phyloP scores from a whole-genome alignment of 2,888 invertebrate species.

The Cactoblastis cactorum region DNA sequence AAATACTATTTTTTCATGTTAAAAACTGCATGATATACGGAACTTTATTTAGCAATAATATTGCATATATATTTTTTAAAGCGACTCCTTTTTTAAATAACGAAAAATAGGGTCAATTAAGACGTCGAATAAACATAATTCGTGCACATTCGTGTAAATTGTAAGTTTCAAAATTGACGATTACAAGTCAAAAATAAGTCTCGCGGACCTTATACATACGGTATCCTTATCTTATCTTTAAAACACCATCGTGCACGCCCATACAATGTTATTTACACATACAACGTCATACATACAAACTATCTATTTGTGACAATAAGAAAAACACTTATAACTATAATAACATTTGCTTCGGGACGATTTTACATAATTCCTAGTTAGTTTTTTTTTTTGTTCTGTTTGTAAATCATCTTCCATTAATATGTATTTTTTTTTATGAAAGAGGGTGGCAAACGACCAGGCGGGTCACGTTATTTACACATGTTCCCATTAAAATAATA shows the following conservation, averaged over 20 bases:
- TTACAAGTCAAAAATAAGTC: constrained; percentile 4
- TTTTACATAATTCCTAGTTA: constrained; percentile 19
- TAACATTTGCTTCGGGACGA: constrained; percentile 37
- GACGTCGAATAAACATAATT: not conserved
- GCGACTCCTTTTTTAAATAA: no score
- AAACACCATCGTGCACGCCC: not conserved
- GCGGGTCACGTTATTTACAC: no score
- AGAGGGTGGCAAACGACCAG: no score
- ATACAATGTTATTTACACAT: constrained; percentile 15
- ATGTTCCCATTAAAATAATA: no score
- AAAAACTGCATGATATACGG: no score
- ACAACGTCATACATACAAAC: constrained; percentile 5
- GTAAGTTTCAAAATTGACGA: constrained; percentile 3
- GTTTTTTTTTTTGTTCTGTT: constrained; percentile 14
- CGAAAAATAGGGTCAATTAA: no score
- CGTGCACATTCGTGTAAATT: not conserved
- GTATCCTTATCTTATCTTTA: not conserved
- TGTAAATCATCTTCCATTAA: not conserved
- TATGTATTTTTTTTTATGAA: no score
- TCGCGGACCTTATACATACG: not conserved
- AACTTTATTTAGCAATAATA: no score
- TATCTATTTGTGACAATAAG: constrained; percentile 19
- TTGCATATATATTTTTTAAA: no score
- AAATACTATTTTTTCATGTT: no score
- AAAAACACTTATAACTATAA: constrained; percentile 31